Evolutionary conservation across 92 coral and sea anemone species (phyloP).

Genomic region (Chrysogorgia sp.): DNA sequence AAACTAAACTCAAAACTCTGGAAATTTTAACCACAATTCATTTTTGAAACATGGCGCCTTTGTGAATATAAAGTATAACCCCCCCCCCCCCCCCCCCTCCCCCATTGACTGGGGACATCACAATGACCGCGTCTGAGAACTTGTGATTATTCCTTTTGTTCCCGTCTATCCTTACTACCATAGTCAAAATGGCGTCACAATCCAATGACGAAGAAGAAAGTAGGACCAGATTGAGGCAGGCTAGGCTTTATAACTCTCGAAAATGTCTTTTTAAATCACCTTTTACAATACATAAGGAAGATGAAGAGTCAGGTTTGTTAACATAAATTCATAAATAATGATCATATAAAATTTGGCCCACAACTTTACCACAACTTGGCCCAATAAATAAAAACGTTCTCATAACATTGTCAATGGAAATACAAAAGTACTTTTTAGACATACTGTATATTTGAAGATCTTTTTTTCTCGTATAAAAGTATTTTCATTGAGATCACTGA

Average conservation of each 20-base stretch:
- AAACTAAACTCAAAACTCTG: neutral
- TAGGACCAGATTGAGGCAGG: slow-evolving; percentile 1
- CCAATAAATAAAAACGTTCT: no score
- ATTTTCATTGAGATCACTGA: no score
- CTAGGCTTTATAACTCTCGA: slow-evolving; percentile 51
- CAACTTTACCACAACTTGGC: no score
- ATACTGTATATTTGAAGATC: no score
- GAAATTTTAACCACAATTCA: neutral
- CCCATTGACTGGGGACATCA: slow-evolving; percentile 56
- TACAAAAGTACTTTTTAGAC: no score
- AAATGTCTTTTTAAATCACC: slow-evolving; percentile 93
- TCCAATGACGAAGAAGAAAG: slow-evolving; percentile 30
- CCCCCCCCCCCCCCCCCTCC: no score
- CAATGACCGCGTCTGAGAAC: neutral
- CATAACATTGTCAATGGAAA: no score
- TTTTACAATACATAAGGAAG: slow-evolving; percentile 51
- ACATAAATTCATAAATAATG: no score
- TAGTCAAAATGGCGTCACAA: slow-evolving; percentile 79
- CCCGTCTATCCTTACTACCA: slow-evolving; percentile 30
- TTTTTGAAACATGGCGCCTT: slow-evolving; percentile 81
- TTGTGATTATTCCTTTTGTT: neutral
- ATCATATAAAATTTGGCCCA: no score
- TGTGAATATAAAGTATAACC: no score
- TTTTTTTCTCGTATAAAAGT: no score
- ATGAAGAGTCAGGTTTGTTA: slow-evolving; percentile 69